Evolutionary conservation across 2,797 vertebrate species (phyloP), one percentile per base, ranked within the genome.

Genomic region (Lindbergichthys nudifrons): DNA sequence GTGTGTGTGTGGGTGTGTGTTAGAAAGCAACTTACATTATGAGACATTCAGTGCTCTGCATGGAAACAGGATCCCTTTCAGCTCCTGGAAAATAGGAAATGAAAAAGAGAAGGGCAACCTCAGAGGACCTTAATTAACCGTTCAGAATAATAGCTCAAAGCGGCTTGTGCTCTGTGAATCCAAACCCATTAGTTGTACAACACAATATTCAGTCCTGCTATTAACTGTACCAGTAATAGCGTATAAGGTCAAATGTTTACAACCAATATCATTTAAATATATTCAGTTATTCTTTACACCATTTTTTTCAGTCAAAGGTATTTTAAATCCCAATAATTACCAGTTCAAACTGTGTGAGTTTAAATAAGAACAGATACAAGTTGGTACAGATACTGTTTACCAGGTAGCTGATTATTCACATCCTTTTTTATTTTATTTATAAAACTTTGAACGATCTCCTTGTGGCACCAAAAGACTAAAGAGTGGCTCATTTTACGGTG

Each of bases 201-300:
- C 41, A 3, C 4, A 18, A 7, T 32, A n/a, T 2, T 39, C 58
- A 30, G 18, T 10, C 18, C 39, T 19, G n/a, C 19, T 8, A 8
- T 23, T 23, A 4, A 48, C 46, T 30, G 13, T 10, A 23, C 11
- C 45, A 45, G 32, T 52, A 5, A 42, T 6, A 18, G 13, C 23
- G 8, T 45, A 15, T 61, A 64, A 39, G 65, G 71, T 64, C 72
- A 65, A 26, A 70, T 72, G 71, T 77, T 84, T 75, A 79, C 66
- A 72, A 1, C 36, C 19, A n/a, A 7, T 39, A 9, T 8, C 42
- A 15, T 46, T 47, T 45, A 45, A 16, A 59, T 56, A 10, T 23
- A 19, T 70, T 63, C 21, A 57, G 39, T n/a, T 19, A 3, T 18
- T 51, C 21, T 66, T 42, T 16, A 19, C 1, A 7, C 12, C 0